Evolutionary conservation across 2,113 vertebrate genomes (phyloP), one percentile per base, ranked within the genome.

Genomic region (Alaudala cheleensis): DNA sequence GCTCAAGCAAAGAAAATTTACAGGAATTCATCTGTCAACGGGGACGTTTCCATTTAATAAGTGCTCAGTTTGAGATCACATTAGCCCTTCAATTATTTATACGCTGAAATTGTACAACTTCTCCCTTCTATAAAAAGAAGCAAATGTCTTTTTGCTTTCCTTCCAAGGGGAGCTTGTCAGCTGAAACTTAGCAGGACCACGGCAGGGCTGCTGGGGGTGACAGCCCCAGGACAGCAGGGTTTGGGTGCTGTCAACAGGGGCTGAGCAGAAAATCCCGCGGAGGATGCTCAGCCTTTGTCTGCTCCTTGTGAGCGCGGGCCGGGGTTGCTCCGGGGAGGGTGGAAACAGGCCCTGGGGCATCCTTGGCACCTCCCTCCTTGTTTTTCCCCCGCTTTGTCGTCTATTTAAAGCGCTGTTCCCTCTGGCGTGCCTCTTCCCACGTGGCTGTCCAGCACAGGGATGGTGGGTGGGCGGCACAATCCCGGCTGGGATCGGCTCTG

Each of bases 21-120:
- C 95, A 96, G 96, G 96, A 97, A 97, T 96, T 95, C 92, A 92
- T 96, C 88, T 92, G 95, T 96, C 94, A 90, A 93, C 90, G 90
- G 94, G 87, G 90, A 96, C 88, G 23, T 93, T 96, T 96, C 94
- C 93, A 96, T 97, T 93, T 94, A 96, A 97, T 96, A 96, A 97
- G 90, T 60, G 82, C 95, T 92, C 92, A 15, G 92, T 96, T 95
- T 95, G 96, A 97, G 93, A 90, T 93, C 93, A 31, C 93, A 93
- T 95, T 93, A 96, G 92, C 7, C 88, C 90, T 86, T 94, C 92
- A 90, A 96, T 96, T 97, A 97, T 96, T 96, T 92, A 96, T 94
- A 73, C 29, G 23, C 80, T 78, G 93, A 84, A 86, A 96, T 88
- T 74, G 88, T 90, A 71, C 93, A 72, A 86, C 90, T 88, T 96